Conservation (phyloP, 1,140 invertebrate genomes). For the Drosophila azteca region DNA sequence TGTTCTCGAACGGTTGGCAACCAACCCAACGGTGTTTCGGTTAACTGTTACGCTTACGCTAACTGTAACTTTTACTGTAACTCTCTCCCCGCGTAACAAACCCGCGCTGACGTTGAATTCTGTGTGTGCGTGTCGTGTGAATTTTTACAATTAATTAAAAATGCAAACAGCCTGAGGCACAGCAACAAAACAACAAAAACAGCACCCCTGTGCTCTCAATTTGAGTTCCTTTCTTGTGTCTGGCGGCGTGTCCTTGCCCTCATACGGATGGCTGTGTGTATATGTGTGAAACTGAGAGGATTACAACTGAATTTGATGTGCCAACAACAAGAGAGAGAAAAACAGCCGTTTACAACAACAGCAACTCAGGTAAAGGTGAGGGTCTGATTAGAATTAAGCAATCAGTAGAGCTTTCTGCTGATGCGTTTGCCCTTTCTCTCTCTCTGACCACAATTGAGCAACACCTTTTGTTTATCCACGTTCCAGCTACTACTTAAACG, state of each 20-base stretch:
- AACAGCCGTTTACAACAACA: not conserved
- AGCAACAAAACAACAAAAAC: too few species aligned
- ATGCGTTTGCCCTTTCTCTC: too few species aligned
- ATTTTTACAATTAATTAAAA: slow-evolving; percentile 18
- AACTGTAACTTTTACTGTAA: too few species aligned
- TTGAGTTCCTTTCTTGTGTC: not conserved
- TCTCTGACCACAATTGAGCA: too few species aligned
- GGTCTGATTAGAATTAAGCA: not conserved
- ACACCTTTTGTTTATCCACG: too few species aligned
- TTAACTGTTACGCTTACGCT: slow-evolving; percentile 23
- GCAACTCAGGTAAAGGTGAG: slow-evolving; percentile 8
- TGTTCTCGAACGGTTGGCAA: too few species aligned
- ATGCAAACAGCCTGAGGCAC: too few species aligned
- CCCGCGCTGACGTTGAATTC: not conserved
- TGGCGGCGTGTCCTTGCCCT: slow-evolving; percentile 5
- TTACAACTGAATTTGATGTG: slow-evolving; percentile 28
- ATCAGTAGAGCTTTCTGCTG: not conserved
- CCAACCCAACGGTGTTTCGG: slow-evolving; percentile 19
- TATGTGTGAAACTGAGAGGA: slow-evolving; percentile 9
- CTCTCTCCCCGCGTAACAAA: too few species aligned
- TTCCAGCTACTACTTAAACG: too few species aligned
- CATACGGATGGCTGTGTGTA: not conserved
- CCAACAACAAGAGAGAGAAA: slow-evolving; percentile 12
- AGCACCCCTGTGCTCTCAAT: not conserved
- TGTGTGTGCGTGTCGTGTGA: slow-evolving; percentile 6